A percentile compares a stretch with the other conserved stretches of the same genome.
Conservation (phyloP, 2,797 vertebrate genomes). For the Champsocephalus gunnari region DNA sequence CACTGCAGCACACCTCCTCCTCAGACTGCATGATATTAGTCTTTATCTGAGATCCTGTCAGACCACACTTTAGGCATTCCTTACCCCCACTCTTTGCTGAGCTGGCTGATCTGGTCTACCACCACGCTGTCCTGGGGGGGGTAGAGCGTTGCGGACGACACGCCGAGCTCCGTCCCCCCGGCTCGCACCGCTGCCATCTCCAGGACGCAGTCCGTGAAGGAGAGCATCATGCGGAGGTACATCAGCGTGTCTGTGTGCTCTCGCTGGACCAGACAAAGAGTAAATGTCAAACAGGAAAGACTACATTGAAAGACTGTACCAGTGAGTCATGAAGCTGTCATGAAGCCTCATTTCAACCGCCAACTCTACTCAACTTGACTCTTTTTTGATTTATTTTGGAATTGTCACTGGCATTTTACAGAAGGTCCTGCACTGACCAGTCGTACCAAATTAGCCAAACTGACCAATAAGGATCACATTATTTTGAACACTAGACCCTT, state of each 20-base stretch:
- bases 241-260: slow-evolving; percentile 97
- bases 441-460: too few relatives aligned
- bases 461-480: too few relatives aligned
- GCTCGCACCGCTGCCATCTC: slow-evolving; percentile 91
- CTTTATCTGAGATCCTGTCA: background rate
- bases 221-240: slow-evolving; percentile 94
- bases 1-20: slow-evolving; percentile 10
- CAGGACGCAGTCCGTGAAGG: slow-evolving; percentile 95
- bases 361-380: too few relatives aligned
- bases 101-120: slow-evolving; percentile 97
- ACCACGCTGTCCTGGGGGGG: slow-evolving; percentile 97
- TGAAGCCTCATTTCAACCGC: background rate
- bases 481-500: too few relatives aligned
- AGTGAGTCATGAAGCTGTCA: background rate
- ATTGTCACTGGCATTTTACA: too few relatives aligned
- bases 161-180: slow-evolving; percentile 88
- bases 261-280: slow-evolving; percentile 78
- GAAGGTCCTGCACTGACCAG: too few relatives aligned
- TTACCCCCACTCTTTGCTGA: slow-evolving; percentile 98
- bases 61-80: background rate
- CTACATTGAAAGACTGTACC: background rate
- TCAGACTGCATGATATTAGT: background rate
- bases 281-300: background rate
- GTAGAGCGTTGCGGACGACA: slow-evolving; percentile 90
- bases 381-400: too few relatives aligned